Base-by-base conservation (phyloP, 2,888 invertebrate species). In the Drosophila parthenogenetica region DNA sequence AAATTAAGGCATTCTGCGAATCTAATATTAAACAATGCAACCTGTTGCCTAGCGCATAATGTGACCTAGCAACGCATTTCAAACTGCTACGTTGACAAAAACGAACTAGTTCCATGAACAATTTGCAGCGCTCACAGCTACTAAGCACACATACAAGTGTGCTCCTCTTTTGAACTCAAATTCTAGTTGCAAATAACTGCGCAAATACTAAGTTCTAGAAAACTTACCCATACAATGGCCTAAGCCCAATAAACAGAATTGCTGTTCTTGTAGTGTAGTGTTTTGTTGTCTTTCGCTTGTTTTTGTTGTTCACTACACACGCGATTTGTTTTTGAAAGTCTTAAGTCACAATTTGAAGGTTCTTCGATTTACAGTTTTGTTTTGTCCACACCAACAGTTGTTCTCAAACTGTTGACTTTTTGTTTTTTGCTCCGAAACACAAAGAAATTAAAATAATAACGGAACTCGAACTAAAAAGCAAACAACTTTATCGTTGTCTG, bases 171-270 rank as follows among this genome's bases (percentile, higher is more conserved):
- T 19, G 19, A 19, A 3, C 3, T 19, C 19, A 3, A 19, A 0
- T 29, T 29, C 29, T 29, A 29, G 29, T 8, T 8, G 8, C 8
- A 13, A 35, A 11, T 35, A 8, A 35, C 35, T 35, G 5, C 35
- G 35, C 29, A 29, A 5, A 29, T 25, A 53, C 50, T 32, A 61
- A 57, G 11, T 19, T 69, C 49, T 53, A 14, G 59, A 19, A 49
- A 49, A 92, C 93, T 93, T 91, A 93, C 93, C 93, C 93, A 93
- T 93, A 93, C 93, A 93, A 93, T 89, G 93, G 91, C 92, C 90
- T 92, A 92, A 90, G 92, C 92, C 90, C 90, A 90, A 92, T 90
- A 89, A 86, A 87, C 81, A 84, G 90, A 89, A 77, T 89, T 89
- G 69, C 81, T 77, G 63, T 64, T 69, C 48, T 72, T 76, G 48